phyloP scores from a whole-genome alignment of 2,113 vertebrate genomes.

The Cathartes aura region DNA sequence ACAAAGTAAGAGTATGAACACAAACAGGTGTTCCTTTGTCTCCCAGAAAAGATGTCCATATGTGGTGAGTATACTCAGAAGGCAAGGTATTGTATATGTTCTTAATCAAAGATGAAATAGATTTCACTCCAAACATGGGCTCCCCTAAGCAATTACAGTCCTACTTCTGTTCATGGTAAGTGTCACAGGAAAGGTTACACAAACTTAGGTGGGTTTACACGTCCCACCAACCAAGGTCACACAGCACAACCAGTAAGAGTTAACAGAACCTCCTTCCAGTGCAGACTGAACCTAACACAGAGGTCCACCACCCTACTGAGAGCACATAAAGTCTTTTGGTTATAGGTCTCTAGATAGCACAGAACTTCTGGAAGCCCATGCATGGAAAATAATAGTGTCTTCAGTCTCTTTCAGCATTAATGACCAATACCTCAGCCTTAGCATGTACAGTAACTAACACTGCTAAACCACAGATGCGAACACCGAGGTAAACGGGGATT shows the following conservation, averaged over 20 bases:
- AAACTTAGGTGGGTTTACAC: background rate
- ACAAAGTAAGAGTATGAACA: background rate
- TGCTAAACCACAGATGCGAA: background rate
- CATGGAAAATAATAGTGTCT: background rate
- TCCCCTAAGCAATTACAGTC: background rate
- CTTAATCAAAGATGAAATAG: background rate
- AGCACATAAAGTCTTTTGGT: background rate
- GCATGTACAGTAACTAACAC: background rate
- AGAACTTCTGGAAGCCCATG: background rate
- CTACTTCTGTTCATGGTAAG: background rate
- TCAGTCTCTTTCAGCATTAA: background rate
- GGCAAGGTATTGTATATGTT: background rate
- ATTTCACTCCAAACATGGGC: background rate
- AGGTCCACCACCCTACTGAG: background rate
- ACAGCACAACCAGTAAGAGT: background rate
- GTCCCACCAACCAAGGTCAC: background rate
- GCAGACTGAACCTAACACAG: background rate
- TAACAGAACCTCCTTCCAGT: background rate
- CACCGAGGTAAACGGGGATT: background rate
- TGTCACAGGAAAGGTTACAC: background rate
- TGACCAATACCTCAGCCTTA: background rate
- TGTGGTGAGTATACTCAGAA: background rate
- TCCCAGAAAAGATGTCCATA: background rate
- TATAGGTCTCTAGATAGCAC: background rate
- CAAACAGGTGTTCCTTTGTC: background rate